A percentile compares a stretch with the other conserved stretches of the same genome.
Evolutionary conservation across 2,888 invertebrate genomes (phyloP).

Genomic region (Amiota mariae): DNA sequence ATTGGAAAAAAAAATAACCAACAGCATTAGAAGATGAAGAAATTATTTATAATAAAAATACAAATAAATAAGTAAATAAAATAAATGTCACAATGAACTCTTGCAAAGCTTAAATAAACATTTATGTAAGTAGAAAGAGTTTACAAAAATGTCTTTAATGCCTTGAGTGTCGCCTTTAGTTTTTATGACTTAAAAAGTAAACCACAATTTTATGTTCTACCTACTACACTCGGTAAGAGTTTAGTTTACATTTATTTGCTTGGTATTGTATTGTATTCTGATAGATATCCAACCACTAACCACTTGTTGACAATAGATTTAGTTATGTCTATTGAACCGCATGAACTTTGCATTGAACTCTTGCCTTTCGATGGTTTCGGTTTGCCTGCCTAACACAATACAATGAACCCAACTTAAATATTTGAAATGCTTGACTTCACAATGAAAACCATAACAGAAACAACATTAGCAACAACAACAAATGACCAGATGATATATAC

Average conservation of each 20-base stretch:
- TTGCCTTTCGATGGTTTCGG: constrained; percentile 35
- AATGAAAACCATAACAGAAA: background rate
- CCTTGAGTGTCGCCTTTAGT: too few relatives aligned
- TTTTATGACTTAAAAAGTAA: too few relatives aligned
- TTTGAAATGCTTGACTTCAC: constrained; percentile 29
- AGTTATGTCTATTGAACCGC: constrained; percentile 56
- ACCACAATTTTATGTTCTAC: background rate
- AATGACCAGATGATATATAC: constrained; percentile 13
- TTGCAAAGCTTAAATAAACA: too few relatives aligned
- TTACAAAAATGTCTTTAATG: too few relatives aligned
- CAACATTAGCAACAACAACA: constrained; percentile 3
- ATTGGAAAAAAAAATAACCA: too few relatives aligned
- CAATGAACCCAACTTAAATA: constrained; percentile 19
- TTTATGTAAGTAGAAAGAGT: too few relatives aligned
- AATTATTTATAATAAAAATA: too few relatives aligned
- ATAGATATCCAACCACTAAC: constrained; percentile 25
- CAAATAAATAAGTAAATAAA: too few relatives aligned
- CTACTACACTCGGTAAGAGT: background rate
- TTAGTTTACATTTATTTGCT: background rate
- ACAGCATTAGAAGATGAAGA: too few relatives aligned
- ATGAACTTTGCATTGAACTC: constrained; percentile 62
- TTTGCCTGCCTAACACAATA: background rate
- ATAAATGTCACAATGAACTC: too few relatives aligned
- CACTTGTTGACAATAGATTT: constrained; percentile 61
- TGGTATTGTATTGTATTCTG: background rate